Percentiles rank a stretch among this genome's conserved stretches.
phyloP scores from a whole-genome alignment of 2,888 invertebrate species.

The Anagyrus pseudococci region DNA sequence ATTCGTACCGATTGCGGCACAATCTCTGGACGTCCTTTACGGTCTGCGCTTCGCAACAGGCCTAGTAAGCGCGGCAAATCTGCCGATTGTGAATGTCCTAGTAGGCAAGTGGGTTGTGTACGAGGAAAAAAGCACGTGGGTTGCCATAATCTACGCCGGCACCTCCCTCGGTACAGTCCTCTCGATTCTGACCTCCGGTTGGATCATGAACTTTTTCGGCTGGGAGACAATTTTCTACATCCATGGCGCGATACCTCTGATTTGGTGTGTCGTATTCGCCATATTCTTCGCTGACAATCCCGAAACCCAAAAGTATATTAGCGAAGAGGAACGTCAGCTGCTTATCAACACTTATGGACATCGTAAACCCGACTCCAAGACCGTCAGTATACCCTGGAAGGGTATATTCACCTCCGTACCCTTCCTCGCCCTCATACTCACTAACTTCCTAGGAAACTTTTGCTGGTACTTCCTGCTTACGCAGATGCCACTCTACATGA shows the following conservation, averaged over 20 bases:
- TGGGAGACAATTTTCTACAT: constrained; percentile 58
- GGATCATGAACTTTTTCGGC: constrained; percentile 49
- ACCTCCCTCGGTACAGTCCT: constrained; percentile 58
- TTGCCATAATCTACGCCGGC: constrained; percentile 56
- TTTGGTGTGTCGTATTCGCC: constrained; percentile 53
- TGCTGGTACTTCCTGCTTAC: constrained; percentile 65
- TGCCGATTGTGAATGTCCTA: constrained; percentile 57
- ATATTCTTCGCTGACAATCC: constrained; percentile 58
- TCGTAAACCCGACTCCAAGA: constrained; percentile 41
- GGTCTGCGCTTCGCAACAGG: constrained; percentile 52
- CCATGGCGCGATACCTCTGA: constrained; percentile 53
- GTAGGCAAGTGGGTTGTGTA: constrained; percentile 58
- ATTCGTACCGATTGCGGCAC: constrained; percentile 49
- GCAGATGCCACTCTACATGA: constrained; percentile 64
- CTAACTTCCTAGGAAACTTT: constrained; percentile 63
- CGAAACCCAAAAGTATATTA: constrained; percentile 57
- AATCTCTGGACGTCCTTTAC: constrained; percentile 42
- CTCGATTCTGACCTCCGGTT: constrained; percentile 54
- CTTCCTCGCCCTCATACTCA: constrained; percentile 60
- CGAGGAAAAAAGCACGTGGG: constrained; percentile 57
- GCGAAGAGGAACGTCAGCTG: constrained; percentile 54
- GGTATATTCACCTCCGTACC: constrained; percentile 61
- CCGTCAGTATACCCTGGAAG: constrained; percentile 59
- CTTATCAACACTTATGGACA: constrained; percentile 57
- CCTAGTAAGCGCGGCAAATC: constrained; percentile 54